Base-by-base conservation (phyloP, 2,113 vertebrate species). In the Argyrosomus japonicus region DNA sequence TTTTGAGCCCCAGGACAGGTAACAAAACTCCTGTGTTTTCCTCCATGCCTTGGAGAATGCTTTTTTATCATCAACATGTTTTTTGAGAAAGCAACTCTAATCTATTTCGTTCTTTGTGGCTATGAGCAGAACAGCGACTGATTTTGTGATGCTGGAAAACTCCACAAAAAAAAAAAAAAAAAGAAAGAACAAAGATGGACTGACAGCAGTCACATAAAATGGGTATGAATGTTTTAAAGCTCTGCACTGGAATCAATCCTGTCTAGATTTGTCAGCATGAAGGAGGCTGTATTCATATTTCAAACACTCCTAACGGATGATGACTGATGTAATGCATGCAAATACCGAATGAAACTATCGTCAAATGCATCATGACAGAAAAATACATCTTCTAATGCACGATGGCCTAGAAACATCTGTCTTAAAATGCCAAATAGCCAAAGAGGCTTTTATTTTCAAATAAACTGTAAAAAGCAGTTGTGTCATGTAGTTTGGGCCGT, bases 1-100 rank as follows among this genome's bases (percentile, higher is more conserved):
- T 77, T 74, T 85, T 19, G 45, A 53, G 87, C 77, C 86, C 12
- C 23, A 75, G 80, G 86, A 82, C 48, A 77, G 63, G 53, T 77
- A 50, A 65, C 45, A 85, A 65, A 70, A 29, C 40, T 45, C 58
- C 21, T 57, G 54, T 69, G 50, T 79, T 72, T 77, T 81, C 23
- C 58, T 56, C 53, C 51, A 47, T 86, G 56, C 32, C n/a, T 71
- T 1, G 0, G 29, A 61, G 25, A 72, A 78, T 48, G 19, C 11
- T 23, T 65, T 71, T 63, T n/a, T 6, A 47, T 54, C 53, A 76
- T 68, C 51, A 54, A 25, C 45, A 54, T 71, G 53, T 25, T 75
- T 18, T 32, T 58, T 54, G 57, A 68, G 43, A 82, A 75, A 25
- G n/a, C 56, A 40, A 21, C 53, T 76, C 6, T 56, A 67, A 71